phyloP scores from a whole-genome alignment of 2,113 vertebrate genomes.

The Nibea coibor region DNA sequence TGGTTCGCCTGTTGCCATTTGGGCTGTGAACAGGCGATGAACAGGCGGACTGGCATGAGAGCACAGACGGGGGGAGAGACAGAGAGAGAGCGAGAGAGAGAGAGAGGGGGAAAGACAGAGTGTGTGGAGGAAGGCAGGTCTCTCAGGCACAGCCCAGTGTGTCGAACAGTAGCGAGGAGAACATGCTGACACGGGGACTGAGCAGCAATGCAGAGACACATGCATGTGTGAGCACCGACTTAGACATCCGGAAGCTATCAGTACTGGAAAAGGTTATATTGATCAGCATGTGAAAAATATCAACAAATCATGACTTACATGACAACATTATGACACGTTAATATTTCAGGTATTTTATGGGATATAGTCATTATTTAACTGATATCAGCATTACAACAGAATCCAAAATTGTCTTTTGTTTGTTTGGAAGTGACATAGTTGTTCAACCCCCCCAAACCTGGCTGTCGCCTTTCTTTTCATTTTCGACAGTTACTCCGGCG shows the following conservation, averaged over 20 bases:
- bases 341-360: not conserved
- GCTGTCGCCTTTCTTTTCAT: no score
- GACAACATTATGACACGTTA: not conserved
- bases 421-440: no score
- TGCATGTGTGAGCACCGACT: not conserved
- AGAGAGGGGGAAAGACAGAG: constrained; percentile 47
- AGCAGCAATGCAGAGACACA: constrained; percentile 8
- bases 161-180: constrained; percentile 38
- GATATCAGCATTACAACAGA: no score
- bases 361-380: not conserved
- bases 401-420: no score
- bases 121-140: constrained; percentile 68
- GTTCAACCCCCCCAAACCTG: no score
- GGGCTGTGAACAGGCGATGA: constrained; percentile 60
- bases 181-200: constrained; percentile 11
- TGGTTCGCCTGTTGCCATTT: constrained; percentile 64
- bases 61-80: constrained; percentile 29
- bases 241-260: not conserved
- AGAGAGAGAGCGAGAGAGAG: constrained; percentile 4
- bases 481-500: no score
- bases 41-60: constrained; percentile 65
- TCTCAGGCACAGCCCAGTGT: constrained; percentile 37
- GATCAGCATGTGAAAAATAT: not conserved
- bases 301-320: no score
- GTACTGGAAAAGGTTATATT: not conserved